phyloP scores from a whole-genome alignment of 2,888 invertebrate genomes.

The Hemaris fuciformis region DNA sequence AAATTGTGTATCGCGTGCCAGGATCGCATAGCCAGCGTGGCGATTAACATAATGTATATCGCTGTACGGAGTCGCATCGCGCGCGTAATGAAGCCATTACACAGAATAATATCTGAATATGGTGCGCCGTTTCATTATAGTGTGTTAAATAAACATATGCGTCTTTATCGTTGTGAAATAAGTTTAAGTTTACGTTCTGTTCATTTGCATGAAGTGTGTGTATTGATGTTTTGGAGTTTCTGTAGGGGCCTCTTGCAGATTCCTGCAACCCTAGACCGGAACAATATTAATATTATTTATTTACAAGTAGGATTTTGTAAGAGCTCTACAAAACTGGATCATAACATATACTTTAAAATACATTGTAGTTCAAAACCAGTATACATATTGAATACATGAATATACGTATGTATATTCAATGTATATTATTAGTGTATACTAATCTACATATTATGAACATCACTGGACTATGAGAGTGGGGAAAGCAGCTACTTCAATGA shows the following conservation, averaged over 20 bases:
- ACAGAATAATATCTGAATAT: slow-evolving; percentile 30
- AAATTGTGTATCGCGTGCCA: slow-evolving; percentile 67
- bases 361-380: too few relatives aligned
- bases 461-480: background rate
- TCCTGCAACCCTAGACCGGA: too few relatives aligned
- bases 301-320: too few relatives aligned
- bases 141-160: slow-evolving; percentile 15
- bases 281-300: too few relatives aligned
- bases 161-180: background rate
- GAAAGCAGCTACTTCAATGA: background rate
- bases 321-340: too few relatives aligned
- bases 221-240: too few relatives aligned
- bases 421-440: too few relatives aligned
- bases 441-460: background rate
- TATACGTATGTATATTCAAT: too few relatives aligned
- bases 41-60: slow-evolving; percentile 57
- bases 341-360: too few relatives aligned
- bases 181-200: background rate
- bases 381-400: background rate
- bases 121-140: slow-evolving; percentile 26
- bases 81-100: slow-evolving; percentile 63
- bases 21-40: slow-evolving; percentile 57
- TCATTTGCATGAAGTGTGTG: too few relatives aligned
- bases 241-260: too few relatives aligned
- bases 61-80: slow-evolving; percentile 35